phyloP scores from a whole-genome alignment of 2,113 vertebrate genomes.

The Callospermophilus lateralis region DNA sequence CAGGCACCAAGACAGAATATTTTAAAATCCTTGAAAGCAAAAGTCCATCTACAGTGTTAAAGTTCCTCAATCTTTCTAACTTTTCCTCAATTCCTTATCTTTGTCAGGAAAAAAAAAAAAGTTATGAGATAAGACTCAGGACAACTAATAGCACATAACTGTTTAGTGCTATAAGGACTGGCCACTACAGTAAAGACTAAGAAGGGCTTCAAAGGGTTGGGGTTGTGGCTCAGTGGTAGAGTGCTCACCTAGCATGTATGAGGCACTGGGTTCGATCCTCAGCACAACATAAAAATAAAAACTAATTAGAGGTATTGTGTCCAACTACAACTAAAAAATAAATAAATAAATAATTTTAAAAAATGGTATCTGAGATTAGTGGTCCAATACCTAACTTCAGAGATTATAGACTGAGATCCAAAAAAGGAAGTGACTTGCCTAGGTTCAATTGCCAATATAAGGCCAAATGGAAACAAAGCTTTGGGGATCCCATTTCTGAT shows the following conservation, averaged over 20 bases:
- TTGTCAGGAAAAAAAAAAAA: not conserved
- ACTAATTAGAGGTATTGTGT: too few species aligned
- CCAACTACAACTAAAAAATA: too few species aligned
- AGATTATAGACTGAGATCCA: not conserved
- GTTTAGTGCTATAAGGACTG: not conserved
- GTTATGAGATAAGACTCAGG: too few species aligned
- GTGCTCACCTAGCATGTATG: too few species aligned
- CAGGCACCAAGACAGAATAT: not conserved
- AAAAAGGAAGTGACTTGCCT: not conserved
- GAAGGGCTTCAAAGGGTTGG: too few species aligned
- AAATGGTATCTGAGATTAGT: not conserved
- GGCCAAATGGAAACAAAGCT: not conserved
- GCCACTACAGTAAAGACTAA: not conserved
- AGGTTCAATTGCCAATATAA: not conserved
- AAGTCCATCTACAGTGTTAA: constrained; percentile 6
- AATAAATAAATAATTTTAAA: too few species aligned
- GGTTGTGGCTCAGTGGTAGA: too few species aligned
- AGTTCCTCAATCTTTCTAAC: not conserved
- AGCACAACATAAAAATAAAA: too few species aligned
- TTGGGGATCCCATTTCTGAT: not conserved
- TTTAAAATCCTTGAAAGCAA: not conserved
- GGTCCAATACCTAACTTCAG: not conserved
- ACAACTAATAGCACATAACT: not conserved
- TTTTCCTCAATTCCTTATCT: not conserved
- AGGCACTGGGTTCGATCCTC: too few species aligned